Percentiles rank a stretch among this genome's conserved stretches.
These are phyloP conservation scores for Pegoplata infirma DNA, from an alignment of 2,888 invertebrate species.

Conservation along the genomic window DNA sequence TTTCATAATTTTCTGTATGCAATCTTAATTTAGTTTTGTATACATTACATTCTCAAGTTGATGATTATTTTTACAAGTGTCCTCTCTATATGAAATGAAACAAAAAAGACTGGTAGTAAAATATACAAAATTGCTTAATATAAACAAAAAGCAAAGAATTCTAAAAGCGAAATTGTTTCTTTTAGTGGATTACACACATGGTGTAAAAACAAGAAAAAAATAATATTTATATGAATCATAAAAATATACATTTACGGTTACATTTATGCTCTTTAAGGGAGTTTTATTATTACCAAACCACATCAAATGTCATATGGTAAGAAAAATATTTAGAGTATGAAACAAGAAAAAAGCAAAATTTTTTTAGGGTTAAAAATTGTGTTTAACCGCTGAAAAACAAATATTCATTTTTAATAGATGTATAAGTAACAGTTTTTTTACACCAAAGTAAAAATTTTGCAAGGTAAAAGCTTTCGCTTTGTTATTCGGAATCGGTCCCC, in stretches of 20 bases:
- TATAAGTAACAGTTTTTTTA: too few relatives aligned
- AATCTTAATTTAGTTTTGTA: slow-evolving; percentile 3
- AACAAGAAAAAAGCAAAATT: too few relatives aligned
- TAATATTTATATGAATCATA: slow-evolving; percentile 17
- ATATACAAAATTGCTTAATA: background rate
- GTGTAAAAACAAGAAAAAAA: slow-evolving; percentile 13
- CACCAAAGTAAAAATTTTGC: too few relatives aligned
- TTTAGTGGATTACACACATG: slow-evolving; percentile 25
- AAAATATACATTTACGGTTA: background rate
- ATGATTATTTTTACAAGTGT: slow-evolving; percentile 60
- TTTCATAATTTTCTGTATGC: slow-evolving; percentile 7
- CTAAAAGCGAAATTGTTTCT: background rate
- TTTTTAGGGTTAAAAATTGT: too few relatives aligned
- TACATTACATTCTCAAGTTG: slow-evolving; percentile 22
- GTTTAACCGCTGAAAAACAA: too few relatives aligned
- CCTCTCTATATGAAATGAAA: slow-evolving; percentile 1
- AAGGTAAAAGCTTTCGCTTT: too few relatives aligned
- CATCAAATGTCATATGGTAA: background rate
- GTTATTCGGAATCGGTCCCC: too few relatives aligned
- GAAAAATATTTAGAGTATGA: too few relatives aligned
- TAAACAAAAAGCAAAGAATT: background rate
- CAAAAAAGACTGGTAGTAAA: background rate
- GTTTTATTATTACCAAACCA: background rate
- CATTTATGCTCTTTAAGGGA: background rate
- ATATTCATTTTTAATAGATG: too few relatives aligned